Percentiles rank a stretch among this genome's conserved stretches.
phyloP scores from a whole-genome alignment of 1,140 invertebrate species.

The Ceratina japonica region DNA sequence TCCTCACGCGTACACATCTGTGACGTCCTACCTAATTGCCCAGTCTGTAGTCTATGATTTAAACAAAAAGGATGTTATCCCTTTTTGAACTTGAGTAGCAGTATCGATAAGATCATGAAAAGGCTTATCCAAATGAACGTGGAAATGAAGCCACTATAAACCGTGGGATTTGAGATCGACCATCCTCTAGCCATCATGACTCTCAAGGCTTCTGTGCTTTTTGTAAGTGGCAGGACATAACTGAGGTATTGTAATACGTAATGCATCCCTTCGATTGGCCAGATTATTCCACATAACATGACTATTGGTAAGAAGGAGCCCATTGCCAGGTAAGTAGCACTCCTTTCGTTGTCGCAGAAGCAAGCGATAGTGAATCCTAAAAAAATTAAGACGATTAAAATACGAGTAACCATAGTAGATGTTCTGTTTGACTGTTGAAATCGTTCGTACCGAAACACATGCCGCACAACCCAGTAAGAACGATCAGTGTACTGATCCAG shows the following conservation, averaged over 20 bases:
- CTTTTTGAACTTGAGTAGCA: conserved; percentile 91
- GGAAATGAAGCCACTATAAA: conserved; percentile 93
- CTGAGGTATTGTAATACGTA: conserved; percentile 87
- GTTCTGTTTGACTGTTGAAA: background rate
- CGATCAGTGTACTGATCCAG: conserved; percentile 87
- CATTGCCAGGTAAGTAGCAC: conserved; percentile 94
- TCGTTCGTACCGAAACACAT: conserved; percentile 90
- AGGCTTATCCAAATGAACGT: conserved; percentile 91
- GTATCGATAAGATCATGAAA: conserved; percentile 88
- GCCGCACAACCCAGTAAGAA: conserved; percentile 93
- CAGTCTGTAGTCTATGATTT: background rate
- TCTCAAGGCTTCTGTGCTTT: conserved; percentile 94
- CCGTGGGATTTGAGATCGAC: conserved; percentile 86
- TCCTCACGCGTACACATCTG: background rate
- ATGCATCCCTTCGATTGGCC: conserved; percentile 93
- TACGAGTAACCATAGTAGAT: background rate
- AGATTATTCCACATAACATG: conserved; percentile 92
- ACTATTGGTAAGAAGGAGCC: conserved; percentile 96
- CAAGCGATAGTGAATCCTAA: conserved; percentile 93
- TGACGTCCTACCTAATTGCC: background rate
- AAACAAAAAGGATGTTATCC: conserved; percentile 80
- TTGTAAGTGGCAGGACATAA: conserved; percentile 91
- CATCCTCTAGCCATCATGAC: conserved; percentile 94
- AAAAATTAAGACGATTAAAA: conserved; percentile 47
- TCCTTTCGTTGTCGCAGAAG: conserved; percentile 92